These are phyloP conservation scores for Nipponia nippon DNA, from an alignment of 2,113 vertebrate genomes.

Conservation along the genomic window DNA sequence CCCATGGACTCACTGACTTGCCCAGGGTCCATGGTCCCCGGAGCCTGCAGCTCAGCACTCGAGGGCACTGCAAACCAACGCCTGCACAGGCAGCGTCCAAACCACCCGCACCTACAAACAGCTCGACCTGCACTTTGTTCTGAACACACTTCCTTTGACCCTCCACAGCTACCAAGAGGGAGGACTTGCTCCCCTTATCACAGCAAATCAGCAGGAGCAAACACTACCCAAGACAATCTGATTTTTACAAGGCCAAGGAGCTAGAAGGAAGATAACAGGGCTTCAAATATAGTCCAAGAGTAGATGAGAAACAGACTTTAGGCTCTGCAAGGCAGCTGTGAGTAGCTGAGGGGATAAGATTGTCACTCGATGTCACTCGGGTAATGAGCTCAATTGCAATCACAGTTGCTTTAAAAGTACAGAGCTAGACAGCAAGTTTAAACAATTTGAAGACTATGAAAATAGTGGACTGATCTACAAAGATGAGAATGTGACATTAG, in stretches of 20 bases:
- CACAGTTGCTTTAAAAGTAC: neutral
- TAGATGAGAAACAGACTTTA: neutral
- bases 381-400: neutral
- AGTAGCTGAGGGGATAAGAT: neutral
- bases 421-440: neutral
- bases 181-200: neutral
- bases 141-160: neutral
- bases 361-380: rapidly evolving
- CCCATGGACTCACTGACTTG: rapidly evolving
- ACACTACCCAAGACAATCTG: neutral
- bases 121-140: neutral
- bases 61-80: neutral
- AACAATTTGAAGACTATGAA: neutral
- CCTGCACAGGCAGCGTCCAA: neutral
- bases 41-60: neutral
- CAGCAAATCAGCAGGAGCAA: neutral
- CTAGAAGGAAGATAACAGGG: neutral
- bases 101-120: neutral
- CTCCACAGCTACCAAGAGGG: neutral
- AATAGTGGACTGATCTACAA: neutral
- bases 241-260: neutral
- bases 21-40: neutral
- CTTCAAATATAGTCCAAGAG: neutral
- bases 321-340: neutral
- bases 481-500: neutral